Evolutionary conservation across 53 echinoderm and acorn worm genomes (phyloP).

Genomic region (Temnopleurus reevesii): DNA sequence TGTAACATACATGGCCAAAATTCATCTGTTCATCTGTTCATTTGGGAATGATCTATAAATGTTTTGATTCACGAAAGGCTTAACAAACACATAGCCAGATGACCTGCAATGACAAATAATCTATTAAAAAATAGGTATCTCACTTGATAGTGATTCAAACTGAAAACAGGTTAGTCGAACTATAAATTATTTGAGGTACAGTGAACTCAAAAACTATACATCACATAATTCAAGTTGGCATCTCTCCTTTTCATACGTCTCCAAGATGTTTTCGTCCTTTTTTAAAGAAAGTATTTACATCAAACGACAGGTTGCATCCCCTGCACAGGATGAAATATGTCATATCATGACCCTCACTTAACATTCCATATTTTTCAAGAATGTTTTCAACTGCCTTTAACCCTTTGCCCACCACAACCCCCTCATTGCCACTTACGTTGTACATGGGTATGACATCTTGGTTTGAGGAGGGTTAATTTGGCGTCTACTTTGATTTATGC

Average conservation of each 20-base stretch:
- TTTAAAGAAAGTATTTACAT: neutral
- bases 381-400: neutral
- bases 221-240: neutral
- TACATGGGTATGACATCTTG: neutral
- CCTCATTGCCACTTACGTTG: neutral
- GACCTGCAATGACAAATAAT: no score
- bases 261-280: neutral
- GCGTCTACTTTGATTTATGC: neutral
- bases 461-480: neutral
- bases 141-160: no score
- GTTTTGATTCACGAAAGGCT: no score
- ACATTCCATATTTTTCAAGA: neutral
- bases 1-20: no score
- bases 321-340: conserved; percentile 34
- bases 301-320: neutral
- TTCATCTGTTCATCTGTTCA: no score
- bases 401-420: neutral
- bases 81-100: no score
- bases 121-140: no score
- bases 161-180: no score
- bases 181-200: no score
- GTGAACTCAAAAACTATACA: no score
- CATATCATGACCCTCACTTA: conserved; percentile 13
- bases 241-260: neutral
- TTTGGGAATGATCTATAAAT: no score